Percentiles rank a stretch among this genome's conserved stretches.
These are phyloP conservation scores for Phyllopteryx taeniolatus DNA, from an alignment of 2,113 vertebrate genomes.

Conservation along the genomic window DNA sequence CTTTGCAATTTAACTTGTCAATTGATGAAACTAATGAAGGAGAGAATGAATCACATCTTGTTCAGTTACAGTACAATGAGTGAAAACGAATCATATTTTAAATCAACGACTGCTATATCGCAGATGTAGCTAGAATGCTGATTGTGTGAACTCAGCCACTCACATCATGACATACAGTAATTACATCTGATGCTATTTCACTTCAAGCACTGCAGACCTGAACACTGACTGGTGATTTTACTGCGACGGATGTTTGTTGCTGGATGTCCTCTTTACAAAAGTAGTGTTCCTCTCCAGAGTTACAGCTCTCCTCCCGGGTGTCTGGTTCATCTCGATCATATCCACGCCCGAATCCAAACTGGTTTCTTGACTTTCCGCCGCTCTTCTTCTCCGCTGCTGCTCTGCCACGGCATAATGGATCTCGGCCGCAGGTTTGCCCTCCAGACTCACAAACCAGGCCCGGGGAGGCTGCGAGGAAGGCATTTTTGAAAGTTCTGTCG, in stretches of 20 bases:
- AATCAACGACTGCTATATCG: too few species aligned
- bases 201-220: too few species aligned
- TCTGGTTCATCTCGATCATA: slow-evolving; percentile 80
- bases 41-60: too few species aligned
- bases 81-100: too few species aligned
- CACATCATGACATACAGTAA: too few species aligned
- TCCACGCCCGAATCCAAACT: slow-evolving; percentile 92
- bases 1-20: too few species aligned
- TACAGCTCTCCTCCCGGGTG: slow-evolving; percentile 58
- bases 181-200: too few species aligned
- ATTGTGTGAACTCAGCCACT: too few species aligned
- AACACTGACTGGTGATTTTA: slow-evolving; percentile 1
- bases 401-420: slow-evolving; percentile 85
- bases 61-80: too few species aligned
- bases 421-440: slow-evolving; percentile 85
- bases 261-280: slow-evolving; percentile 78
- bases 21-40: too few species aligned
- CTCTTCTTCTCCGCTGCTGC: slow-evolving; percentile 78
- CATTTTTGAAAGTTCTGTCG: slow-evolving; percentile 77
- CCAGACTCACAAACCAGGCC: slow-evolving; percentile 91
- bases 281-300: slow-evolving; percentile 82
- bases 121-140: too few species aligned
- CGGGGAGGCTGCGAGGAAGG: slow-evolving; percentile 79
- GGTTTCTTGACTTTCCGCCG: slow-evolving; percentile 83
- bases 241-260: slow-evolving; percentile 62